Conservation (phyloP, 1,140 invertebrate species). For the Halictus rubicundus region DNA sequence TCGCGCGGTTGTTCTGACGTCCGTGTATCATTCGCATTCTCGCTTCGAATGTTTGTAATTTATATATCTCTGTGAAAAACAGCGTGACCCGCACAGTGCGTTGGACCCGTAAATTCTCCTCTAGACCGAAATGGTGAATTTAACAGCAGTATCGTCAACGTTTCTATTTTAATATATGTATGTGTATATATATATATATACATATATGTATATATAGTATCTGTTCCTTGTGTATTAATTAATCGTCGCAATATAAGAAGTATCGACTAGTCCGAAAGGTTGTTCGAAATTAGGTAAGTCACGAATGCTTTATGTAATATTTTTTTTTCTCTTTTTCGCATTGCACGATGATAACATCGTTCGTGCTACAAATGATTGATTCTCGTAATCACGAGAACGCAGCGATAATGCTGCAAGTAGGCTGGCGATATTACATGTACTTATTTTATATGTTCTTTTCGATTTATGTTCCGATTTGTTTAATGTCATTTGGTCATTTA, state of each 20-base stretch:
- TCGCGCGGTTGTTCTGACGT: constrained; percentile 32
- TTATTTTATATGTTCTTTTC: background rate
- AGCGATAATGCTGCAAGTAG: background rate
- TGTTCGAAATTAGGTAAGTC: constrained; percentile 36
- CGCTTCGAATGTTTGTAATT: constrained; percentile 35
- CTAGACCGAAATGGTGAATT: constrained; percentile 22
- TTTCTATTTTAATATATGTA: constrained; percentile 10
- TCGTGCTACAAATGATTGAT: background rate
- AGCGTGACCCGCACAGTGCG: background rate
- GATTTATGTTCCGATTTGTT: background rate
- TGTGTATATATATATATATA: too few species aligned
- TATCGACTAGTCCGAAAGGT: constrained; percentile 21
- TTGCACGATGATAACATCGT: background rate
- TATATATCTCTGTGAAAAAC: constrained; percentile 14
- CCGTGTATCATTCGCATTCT: constrained; percentile 5
- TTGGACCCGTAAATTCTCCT: background rate
- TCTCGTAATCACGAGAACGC: background rate
- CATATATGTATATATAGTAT: too few species aligned
- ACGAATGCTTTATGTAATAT: constrained; percentile 25
- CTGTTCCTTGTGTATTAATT: constrained; percentile 12
- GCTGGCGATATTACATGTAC: too few species aligned
- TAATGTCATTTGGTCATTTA: background rate
- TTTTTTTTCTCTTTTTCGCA: background rate
- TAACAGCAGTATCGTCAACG: background rate
- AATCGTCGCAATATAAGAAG: constrained; percentile 19